Evolutionary conservation across 1,140 invertebrate genomes (phyloP).

Genomic region (Andricus grossulariae): DNA sequence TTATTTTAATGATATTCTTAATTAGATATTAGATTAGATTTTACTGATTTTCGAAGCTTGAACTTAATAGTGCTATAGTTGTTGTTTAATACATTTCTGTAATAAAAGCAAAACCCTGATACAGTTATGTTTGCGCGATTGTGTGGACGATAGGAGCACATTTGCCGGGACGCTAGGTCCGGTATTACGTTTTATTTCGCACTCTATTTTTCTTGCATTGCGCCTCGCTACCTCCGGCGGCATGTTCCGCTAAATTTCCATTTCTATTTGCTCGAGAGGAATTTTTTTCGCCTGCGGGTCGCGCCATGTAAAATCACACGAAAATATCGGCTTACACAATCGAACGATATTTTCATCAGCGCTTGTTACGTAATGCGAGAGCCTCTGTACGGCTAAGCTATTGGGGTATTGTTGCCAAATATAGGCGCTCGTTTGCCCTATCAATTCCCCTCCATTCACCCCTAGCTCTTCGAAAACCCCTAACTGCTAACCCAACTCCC

Average conservation of each 20-base stretch:
- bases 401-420: constrained; percentile 28
- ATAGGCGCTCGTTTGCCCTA: constrained; percentile 30
- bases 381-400: not conserved
- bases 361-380: constrained; percentile 14
- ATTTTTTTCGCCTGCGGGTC: not conserved
- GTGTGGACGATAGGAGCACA: constrained; percentile 19
- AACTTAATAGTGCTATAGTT: not conserved
- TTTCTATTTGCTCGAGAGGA: constrained; percentile 21
- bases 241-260: constrained; percentile 25
- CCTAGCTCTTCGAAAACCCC: not conserved
- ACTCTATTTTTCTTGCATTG: constrained; percentile 27
- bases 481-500: not conserved
- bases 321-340: constrained; percentile 15
- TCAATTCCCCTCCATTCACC: not conserved
- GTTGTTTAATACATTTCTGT: not conserved
- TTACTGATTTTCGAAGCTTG: not conserved
- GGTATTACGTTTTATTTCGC: constrained; percentile 30
- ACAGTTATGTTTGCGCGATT: constrained; percentile 11
- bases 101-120: not conserved
- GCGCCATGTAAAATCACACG: constrained; percentile 23
- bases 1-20: too few relatives aligned
- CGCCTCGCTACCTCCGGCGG: constrained; percentile 13
- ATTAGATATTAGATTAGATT: not conserved
- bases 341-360: constrained; percentile 21
- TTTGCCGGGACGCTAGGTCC: constrained; percentile 27